phyloP scores from a whole-genome alignment of 2,888 invertebrate genomes.

The Luperina nickerlii region DNA sequence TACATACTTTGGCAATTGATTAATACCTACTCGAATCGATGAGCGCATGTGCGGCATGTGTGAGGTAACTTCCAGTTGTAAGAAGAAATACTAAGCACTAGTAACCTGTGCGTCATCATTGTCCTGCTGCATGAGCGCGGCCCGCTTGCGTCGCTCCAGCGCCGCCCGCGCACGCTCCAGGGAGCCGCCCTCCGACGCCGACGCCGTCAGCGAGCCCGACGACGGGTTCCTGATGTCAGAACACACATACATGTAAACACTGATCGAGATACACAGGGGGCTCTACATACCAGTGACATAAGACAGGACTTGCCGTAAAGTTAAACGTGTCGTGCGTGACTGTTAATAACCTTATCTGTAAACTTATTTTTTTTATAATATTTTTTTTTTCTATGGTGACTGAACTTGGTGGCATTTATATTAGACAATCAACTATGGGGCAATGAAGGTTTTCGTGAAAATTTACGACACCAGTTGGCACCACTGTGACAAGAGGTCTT shows the following conservation, averaged over 20 bases:
- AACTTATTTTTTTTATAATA: not conserved
- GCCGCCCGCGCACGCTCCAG: slow-evolving; percentile 95
- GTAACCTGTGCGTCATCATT: slow-evolving; percentile 75
- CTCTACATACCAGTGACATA: not conserved
- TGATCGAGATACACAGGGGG: not conserved
- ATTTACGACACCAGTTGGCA: no score
- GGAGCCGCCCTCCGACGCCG: slow-evolving; percentile 95
- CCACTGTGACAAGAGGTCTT: no score
- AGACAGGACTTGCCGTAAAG: not conserved
- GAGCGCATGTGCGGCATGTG: no score
- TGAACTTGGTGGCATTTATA: not conserved
- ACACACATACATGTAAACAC: slow-evolving; percentile 6
- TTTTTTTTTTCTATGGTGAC: not conserved
- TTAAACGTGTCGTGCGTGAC: no score
- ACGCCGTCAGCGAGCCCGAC: slow-evolving; percentile 95
- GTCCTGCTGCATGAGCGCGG: slow-evolving; percentile 72
- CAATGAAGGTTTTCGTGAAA: no score
- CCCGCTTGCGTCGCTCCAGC: slow-evolving; percentile 89
- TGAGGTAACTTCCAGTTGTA: not conserved
- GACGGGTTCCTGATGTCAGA: slow-evolving; percentile 93
- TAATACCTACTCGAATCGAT: no score
- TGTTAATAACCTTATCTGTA: not conserved
- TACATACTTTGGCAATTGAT: not conserved
- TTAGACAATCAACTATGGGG: not conserved
- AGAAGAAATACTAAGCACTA: not conserved